phyloP scores from a whole-genome alignment of 1,140 invertebrate species.

The Drosophila ficusphila region DNA sequence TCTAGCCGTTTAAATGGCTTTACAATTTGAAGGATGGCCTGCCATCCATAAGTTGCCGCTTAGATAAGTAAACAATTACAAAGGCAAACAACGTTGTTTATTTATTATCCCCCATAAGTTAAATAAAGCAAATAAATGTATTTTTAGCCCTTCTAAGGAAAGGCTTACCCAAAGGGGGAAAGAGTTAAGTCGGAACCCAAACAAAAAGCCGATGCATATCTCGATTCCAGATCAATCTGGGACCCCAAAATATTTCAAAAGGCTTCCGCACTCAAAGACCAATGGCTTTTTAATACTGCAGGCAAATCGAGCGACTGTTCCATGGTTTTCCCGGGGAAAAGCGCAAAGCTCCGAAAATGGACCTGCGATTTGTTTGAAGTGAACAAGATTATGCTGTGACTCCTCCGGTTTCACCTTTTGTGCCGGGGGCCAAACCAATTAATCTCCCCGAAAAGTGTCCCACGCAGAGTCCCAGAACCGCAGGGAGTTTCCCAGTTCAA shows the following conservation, averaged over 20 bases:
- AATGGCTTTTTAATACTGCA: conserved; percentile 26
- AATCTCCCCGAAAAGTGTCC: conserved; percentile 47
- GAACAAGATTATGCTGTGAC: conserved; percentile 40
- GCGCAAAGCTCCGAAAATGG: conserved; percentile 5
- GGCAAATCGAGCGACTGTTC: conserved; percentile 11
- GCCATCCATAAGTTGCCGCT: too few relatives aligned
- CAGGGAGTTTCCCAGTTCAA: conserved; percentile 2
- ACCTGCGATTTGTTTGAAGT: conserved; percentile 38
- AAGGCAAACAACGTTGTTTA: too few relatives aligned
- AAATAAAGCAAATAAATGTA: too few relatives aligned
- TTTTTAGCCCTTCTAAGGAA: too few relatives aligned
- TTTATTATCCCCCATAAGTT: too few relatives aligned
- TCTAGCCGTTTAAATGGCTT: background rate
- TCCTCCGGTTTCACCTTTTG: conserved; percentile 48
- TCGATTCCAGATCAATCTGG: conserved; percentile 14
- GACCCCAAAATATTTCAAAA: conserved; percentile 8
- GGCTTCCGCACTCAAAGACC: background rate
- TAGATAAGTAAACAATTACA: too few relatives aligned
- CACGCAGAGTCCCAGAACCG: conserved; percentile 21
- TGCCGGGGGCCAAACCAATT: conserved; percentile 61
- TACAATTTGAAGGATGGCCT: too few relatives aligned
- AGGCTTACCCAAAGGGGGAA: background rate
- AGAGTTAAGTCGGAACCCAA: background rate
- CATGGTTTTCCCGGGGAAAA: background rate
- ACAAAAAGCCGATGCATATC: conserved; percentile 2